Evolutionary conservation across 2,113 vertebrate genomes (phyloP).

Genomic region (Arenaria interpres): DNA sequence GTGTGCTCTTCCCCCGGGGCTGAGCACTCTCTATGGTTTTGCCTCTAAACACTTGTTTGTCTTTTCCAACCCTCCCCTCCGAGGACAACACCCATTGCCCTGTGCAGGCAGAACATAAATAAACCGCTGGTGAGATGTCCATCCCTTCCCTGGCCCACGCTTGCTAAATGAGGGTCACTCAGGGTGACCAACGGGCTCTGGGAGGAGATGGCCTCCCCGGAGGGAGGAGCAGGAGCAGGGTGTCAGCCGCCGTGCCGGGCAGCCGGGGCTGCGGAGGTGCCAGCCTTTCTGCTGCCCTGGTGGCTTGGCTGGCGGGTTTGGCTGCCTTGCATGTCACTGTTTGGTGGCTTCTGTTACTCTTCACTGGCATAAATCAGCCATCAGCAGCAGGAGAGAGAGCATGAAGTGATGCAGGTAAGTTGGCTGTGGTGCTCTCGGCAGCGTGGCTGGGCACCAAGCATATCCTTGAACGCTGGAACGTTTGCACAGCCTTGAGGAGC

Average conservation of each 20-base stretch:
- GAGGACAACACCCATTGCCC: constrained; percentile 43
- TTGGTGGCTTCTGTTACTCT: not conserved
- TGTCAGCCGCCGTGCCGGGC: not conserved
- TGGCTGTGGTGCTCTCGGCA: constrained; percentile 5
- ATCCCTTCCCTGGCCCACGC: not conserved
- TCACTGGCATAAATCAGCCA: not conserved
- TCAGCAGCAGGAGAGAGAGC: constrained; percentile 3
- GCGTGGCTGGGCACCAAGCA: not conserved
- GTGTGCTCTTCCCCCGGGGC: constrained; percentile 20
- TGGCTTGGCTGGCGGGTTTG: not conserved
- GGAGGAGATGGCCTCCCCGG: not conserved
- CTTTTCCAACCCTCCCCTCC: constrained; percentile 42
- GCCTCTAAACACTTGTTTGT: constrained; percentile 51
- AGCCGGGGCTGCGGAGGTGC: not conserved
- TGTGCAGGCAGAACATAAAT: constrained; percentile 16
- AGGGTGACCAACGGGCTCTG: not conserved
- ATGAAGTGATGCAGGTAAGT: not conserved
- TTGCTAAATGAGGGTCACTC: too few relatives aligned
- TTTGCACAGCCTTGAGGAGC: constrained; percentile 4
- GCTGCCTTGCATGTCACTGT: not conserved
- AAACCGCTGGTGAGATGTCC: not conserved
- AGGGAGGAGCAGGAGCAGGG: not conserved
- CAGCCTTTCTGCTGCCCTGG: not conserved
- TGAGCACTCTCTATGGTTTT: constrained; percentile 42
- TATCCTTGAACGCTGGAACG: not conserved